Evolutionary conservation across 2,113 vertebrate genomes (phyloP).

Genomic region (Xyliphius kryptos): DNA sequence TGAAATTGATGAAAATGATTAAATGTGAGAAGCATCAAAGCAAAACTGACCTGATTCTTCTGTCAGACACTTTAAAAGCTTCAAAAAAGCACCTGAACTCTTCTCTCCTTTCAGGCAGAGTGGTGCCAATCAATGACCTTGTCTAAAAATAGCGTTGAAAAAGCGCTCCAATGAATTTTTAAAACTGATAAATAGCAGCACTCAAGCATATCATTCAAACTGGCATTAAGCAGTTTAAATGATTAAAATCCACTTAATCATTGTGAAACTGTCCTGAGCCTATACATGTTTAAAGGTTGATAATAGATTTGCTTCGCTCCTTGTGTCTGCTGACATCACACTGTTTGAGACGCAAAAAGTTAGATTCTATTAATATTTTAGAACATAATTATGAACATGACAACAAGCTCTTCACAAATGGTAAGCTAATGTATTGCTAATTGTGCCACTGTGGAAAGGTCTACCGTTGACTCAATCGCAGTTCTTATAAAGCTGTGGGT

Average conservation of each 20-base stretch:
- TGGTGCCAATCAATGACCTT: slow-evolving; percentile 55
- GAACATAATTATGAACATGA: not conserved
- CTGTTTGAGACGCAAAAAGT: too few relatives aligned
- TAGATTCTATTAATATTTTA: too few relatives aligned
- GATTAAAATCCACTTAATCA: slow-evolving; percentile 25
- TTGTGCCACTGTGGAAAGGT: not conserved
- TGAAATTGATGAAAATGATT: slow-evolving; percentile 31
- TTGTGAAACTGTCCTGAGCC: not conserved
- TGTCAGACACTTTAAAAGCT: slow-evolving; percentile 32
- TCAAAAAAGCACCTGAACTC: slow-evolving; percentile 42
- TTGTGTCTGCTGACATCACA: too few relatives aligned
- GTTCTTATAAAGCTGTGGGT: not conserved
- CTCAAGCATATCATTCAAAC: slow-evolving; percentile 12
- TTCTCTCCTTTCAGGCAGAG: slow-evolving; percentile 48
- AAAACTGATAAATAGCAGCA: slow-evolving; percentile 24
- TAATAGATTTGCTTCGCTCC: too few relatives aligned
- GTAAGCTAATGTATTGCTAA: not conserved
- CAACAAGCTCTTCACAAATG: not conserved
- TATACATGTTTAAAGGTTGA: too few relatives aligned
- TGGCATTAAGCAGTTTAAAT: slow-evolving; percentile 22
- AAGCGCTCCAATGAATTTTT: slow-evolving; percentile 48
- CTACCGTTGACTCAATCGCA: not conserved
- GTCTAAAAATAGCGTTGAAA: slow-evolving; percentile 48
- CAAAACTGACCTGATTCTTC: slow-evolving; percentile 36
- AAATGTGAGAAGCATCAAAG: slow-evolving; percentile 23